phyloP scores from a whole-genome alignment of 2,888 invertebrate genomes.

The Opisthograptis luteolata region DNA sequence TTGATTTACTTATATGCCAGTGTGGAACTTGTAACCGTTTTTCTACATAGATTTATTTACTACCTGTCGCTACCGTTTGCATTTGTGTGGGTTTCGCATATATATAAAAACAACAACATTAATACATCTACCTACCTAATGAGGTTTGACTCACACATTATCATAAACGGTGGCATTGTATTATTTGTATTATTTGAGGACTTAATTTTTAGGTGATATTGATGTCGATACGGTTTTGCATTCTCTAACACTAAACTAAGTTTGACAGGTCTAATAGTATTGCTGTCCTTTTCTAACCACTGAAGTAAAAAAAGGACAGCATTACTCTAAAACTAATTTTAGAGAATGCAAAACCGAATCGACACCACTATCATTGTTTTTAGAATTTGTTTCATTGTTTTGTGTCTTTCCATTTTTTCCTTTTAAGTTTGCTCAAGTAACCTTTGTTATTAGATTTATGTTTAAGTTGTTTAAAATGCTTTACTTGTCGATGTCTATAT shows the following conservation, averaged over 20 bases:
- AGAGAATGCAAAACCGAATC: too few species aligned
- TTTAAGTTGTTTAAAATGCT: slow-evolving; percentile 7
- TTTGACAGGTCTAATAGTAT: too few species aligned
- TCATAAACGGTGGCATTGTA: slow-evolving; percentile 56
- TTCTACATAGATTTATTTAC: slow-evolving; percentile 75
- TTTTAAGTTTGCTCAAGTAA: not conserved
- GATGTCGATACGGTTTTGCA: too few species aligned
- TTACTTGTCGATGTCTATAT: not conserved
- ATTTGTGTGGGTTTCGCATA: slow-evolving; percentile 73
- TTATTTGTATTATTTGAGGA: slow-evolving; percentile 49
- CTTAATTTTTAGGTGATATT: slow-evolving; percentile 40
- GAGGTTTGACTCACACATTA: slow-evolving; percentile 56
- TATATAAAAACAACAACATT: too few species aligned
- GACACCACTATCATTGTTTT: too few species aligned
- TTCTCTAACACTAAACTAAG: too few species aligned
- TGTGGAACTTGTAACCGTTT: slow-evolving; percentile 66
- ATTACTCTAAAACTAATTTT: too few species aligned
- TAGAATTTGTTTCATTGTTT: not conserved
- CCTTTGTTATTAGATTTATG: not conserved
- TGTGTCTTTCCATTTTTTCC: not conserved
- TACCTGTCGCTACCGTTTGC: slow-evolving; percentile 73
- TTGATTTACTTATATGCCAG: slow-evolving; percentile 73
- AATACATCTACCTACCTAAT: slow-evolving; percentile 58
- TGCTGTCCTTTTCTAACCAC: too few species aligned
- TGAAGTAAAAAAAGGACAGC: too few species aligned